Evolutionary conservation across 2,888 invertebrate species (phyloP), one percentile per base, ranked within the genome.

Genomic region (Cloeon dipterum): DNA sequence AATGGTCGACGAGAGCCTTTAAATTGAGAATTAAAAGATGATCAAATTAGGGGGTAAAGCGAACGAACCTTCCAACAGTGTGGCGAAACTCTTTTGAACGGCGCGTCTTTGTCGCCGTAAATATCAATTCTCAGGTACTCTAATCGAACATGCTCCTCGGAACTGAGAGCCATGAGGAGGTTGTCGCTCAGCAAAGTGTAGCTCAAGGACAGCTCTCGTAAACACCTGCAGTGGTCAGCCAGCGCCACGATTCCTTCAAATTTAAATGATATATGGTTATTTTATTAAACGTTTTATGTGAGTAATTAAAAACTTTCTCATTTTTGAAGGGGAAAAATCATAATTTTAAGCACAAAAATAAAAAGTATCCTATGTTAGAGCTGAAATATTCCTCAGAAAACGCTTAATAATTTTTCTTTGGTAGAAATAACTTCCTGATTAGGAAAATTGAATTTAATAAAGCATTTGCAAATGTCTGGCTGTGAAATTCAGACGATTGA

Each of bases 151-250:
- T 47, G 45, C 33, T 50, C 42, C 10, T 49, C 43, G 11, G 46
- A 42, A 25, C 52, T 47, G 18, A 56, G 44, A 4, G 51, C 51
- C 26, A 46, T 43, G 2, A 56, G 42, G 1, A 56, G 44, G 21
- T 56, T 52, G 32, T 56, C 54, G 39, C 51, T 55, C 16, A 56
- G 43, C n/a, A 52, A 38, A 2, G 53, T 49, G 42, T 54, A 55
- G 5, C 52, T 49, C 10, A 55, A 36, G 2, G 54, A 54, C 4
- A 56, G 42, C 42, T 56, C 55, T 23, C 51, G 48, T 16, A 56
- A 47, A 25, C 46, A 47, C 4, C 42, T 44, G 37, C 50, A 53
- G 21, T 50, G 45, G 33, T 46, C 49, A 3, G 50, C 49, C 10
- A 52, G 41, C 18, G 44, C 45, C 25, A 50, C 38, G 21, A 55